Evolutionary conservation across 2,888 invertebrate species (phyloP).

Genomic region (Leptarthrus brevirostris): DNA sequence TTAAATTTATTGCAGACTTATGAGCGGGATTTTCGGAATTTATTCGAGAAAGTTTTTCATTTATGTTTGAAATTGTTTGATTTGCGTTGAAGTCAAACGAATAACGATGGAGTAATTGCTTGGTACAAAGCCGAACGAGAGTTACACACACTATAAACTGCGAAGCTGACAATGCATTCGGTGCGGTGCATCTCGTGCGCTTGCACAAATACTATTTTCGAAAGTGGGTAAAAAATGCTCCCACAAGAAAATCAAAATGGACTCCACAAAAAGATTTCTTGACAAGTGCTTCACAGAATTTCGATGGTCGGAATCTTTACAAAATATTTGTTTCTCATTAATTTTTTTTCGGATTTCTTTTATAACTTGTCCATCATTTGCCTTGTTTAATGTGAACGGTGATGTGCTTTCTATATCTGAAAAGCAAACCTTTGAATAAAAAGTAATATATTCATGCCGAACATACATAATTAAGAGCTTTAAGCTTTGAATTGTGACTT

Average conservation of each 20-base stretch:
- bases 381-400: too few relatives aligned
- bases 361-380: too few relatives aligned
- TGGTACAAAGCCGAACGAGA: conserved; percentile 2
- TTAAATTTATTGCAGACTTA: neutral
- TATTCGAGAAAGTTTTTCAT: too few relatives aligned
- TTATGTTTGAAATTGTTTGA: too few relatives aligned
- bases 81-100: neutral
- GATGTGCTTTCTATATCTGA: too few relatives aligned
- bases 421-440: too few relatives aligned
- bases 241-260: conserved; percentile 41
- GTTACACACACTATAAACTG: conserved; percentile 23
- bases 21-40: too few relatives aligned
- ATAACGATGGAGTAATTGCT: too few relatives aligned
- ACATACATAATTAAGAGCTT: conserved; percentile 22
- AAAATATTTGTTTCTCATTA: too few relatives aligned
- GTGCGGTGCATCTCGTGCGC: conserved; percentile 31
- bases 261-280: conserved; percentile 29
- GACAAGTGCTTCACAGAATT: neutral
- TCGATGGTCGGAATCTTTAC: too few relatives aligned
- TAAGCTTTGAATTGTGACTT: conserved; percentile 21
- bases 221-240: conserved; percentile 28
- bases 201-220: conserved; percentile 43
- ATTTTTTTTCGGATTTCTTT: too few relatives aligned
- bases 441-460: too few relatives aligned
- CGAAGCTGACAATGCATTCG: conserved; percentile 14